Conservation (phyloP, 1,140 invertebrate species). For the Philotrypesis tridentata region DNA sequence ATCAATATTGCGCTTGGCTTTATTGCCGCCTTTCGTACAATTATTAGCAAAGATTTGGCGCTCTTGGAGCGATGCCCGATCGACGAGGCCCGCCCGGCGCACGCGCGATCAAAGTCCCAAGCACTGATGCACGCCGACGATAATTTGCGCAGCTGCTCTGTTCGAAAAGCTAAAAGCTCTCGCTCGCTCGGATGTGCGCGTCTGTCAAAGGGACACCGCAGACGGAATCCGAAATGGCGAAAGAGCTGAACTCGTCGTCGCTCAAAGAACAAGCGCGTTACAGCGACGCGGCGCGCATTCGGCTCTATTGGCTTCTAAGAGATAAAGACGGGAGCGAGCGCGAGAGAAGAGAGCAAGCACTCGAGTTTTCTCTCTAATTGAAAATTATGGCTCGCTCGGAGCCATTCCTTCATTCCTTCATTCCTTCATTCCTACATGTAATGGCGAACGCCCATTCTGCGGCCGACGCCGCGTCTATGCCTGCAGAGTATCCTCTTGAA, state of each 20-base stretch:
- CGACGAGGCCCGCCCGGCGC: background rate
- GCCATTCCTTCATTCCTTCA: too few species aligned
- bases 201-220: background rate
- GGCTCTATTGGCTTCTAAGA: too few species aligned
- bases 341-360: background rate
- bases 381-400: conserved; percentile 38
- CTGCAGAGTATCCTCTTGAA: conserved; percentile 85
- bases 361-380: background rate
- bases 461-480: conserved; percentile 58
- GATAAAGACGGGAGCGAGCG: background rate
- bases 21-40: too few species aligned
- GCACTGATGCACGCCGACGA: conserved; percentile 4
- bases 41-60: too few species aligned
- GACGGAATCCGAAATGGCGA: conserved; percentile 5
- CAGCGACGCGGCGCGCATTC: too few species aligned
- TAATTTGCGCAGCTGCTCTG: conserved; percentile 35
- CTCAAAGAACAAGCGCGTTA: too few species aligned
- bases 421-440: conserved; percentile 67
- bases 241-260: too few species aligned
- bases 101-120: background rate
- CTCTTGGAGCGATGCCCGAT: too few species aligned
- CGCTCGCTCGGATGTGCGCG: too few species aligned
- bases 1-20: too few species aligned
- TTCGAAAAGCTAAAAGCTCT: conserved; percentile 30
- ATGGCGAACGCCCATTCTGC: conserved; percentile 63